A percentile compares a stretch with the other conserved stretches of the same genome.
phyloP scores from a whole-genome alignment of 1,140 invertebrate genomes.

The Monomorium pharaonis region DNA sequence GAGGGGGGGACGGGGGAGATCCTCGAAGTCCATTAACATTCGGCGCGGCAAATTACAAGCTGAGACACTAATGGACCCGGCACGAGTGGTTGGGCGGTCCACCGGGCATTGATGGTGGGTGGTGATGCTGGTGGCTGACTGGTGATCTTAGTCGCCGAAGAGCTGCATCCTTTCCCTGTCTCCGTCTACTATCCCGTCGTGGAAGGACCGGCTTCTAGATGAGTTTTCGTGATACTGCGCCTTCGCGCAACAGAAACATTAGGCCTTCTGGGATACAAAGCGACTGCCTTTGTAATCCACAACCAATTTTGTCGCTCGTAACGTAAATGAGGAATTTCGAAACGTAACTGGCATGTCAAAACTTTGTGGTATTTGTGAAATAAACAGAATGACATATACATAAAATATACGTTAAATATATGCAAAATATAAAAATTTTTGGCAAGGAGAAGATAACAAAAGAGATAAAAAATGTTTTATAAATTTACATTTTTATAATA shows the following conservation, averaged over 20 bases:
- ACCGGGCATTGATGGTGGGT: conserved; percentile 73
- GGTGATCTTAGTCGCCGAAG: conserved; percentile 36
- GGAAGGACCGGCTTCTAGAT: conserved; percentile 44
- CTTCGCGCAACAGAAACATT: not conserved
- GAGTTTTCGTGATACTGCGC: conserved; percentile 62
- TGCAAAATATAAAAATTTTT: not conserved
- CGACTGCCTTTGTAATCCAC: not conserved
- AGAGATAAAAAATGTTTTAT: not conserved
- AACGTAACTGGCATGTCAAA: not conserved
- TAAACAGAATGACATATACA: not conserved
- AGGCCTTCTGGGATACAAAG: conserved; percentile 16
- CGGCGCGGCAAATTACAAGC: conserved; percentile 85
- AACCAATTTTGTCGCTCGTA: not conserved
- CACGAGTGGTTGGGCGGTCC: conserved; percentile 72
- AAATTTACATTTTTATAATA: not conserved
- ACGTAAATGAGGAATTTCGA: not conserved
- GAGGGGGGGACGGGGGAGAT: conserved; percentile 25
- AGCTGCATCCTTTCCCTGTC: conserved; percentile 33
- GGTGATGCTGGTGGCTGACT: conserved; percentile 61
- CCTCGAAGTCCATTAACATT: conserved; percentile 83
- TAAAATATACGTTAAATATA: conserved; percentile 1
- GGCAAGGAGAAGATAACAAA: not conserved
- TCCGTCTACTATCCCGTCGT: conserved; percentile 30
- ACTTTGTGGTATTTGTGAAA: not conserved
- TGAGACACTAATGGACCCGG: conserved; percentile 81